phyloP scores from a whole-genome alignment of 2,113 vertebrate genomes.

The Psilopogon haemacephalus region DNA sequence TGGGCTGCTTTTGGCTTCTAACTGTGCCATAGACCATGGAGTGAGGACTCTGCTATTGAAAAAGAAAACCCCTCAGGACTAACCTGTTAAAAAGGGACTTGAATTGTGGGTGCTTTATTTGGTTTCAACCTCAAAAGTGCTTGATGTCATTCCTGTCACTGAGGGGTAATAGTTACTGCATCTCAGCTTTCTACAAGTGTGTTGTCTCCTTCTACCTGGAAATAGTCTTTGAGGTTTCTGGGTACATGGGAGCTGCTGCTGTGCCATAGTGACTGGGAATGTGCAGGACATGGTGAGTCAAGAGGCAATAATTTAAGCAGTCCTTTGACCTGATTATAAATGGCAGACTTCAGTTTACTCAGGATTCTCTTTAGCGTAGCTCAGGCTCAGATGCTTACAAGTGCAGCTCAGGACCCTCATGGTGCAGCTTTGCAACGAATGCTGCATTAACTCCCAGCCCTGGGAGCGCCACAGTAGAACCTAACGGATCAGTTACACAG shows the following conservation, averaged over 20 bases:
- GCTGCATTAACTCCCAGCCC: fast-evolving
- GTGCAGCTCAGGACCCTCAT: background rate
- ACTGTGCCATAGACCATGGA: background rate
- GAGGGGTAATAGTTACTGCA: background rate
- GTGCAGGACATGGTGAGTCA: background rate
- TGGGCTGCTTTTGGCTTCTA: background rate
- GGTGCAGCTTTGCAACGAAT: fast-evolving
- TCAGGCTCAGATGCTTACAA: background rate
- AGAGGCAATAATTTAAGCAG: fast-evolving
- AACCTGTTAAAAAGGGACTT: background rate
- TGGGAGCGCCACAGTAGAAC: background rate
- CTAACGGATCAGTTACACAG: background rate
- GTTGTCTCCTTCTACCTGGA: background rate
- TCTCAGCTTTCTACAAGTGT: background rate
- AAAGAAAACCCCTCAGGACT: background rate
- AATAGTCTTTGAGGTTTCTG: background rate
- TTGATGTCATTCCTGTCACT: background rate
- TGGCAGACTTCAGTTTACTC: background rate
- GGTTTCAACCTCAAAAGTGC: background rate
- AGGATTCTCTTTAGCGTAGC: background rate
- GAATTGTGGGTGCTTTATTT: background rate
- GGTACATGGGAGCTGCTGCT: fast-evolving
- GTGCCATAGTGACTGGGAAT: background rate
- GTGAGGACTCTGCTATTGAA: background rate
- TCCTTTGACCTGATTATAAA: background rate